These are phyloP conservation scores for Diglossa cyanea DNA, from an alignment of 2,797 vertebrate genomes.

Conservation along the genomic window DNA sequence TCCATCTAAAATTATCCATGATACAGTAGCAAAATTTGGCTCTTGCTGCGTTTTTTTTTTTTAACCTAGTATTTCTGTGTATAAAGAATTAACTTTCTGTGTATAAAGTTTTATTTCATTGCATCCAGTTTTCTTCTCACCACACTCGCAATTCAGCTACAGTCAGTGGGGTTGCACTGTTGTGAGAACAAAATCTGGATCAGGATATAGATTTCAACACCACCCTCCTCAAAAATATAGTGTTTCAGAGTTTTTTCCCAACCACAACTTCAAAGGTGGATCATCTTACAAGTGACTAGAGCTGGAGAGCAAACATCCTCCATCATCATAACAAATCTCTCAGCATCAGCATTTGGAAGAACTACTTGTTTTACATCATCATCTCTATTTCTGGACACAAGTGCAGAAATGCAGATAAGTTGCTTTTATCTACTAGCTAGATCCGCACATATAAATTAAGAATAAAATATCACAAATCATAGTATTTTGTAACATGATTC, in stretches of 20 bases:
- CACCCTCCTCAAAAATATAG: conserved; percentile 33
- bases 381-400: neutral
- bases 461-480: neutral
- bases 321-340: conserved; percentile 20
- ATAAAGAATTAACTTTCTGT: neutral
- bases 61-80: neutral
- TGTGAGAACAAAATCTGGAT: conserved; percentile 18
- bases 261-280: conserved; percentile 3
- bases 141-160: neutral
- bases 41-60: neutral
- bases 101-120: neutral
- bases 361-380: neutral
- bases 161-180: neutral
- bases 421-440: neutral
- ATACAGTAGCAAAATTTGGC: neutral
- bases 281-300: conserved; percentile 29
- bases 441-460: neutral
- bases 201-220: conserved; percentile 61
- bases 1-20: neutral
- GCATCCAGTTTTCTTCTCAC: neutral
- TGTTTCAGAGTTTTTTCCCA: conserved; percentile 38
- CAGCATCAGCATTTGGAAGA: conserved; percentile 27
- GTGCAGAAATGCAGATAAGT: neutral
- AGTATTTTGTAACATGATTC: neutral
- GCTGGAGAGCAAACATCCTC: conserved; percentile 16